Conservation (phyloP, 1,140 invertebrate genomes). For the Matsumurasca onukii region DNA sequence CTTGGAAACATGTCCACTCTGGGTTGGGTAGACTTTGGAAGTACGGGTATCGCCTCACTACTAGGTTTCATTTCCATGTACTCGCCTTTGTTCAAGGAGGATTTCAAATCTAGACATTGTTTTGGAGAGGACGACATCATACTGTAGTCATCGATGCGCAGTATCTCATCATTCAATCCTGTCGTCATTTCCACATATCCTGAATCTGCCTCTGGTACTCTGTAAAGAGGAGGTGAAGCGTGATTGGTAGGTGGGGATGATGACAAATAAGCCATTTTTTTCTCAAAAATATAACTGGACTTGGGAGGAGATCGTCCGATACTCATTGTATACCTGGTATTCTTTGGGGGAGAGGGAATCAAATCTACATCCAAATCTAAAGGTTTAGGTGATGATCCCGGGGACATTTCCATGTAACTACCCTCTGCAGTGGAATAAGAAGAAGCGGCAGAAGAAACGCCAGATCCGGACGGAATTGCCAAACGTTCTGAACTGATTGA, state of each 20-base stretch:
- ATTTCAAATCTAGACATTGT: constrained; percentile 27
- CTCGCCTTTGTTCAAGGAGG: constrained; percentile 27
- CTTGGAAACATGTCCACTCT: constrained; percentile 35
- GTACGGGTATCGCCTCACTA: constrained; percentile 37
- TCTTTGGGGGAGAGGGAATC: constrained; percentile 34
- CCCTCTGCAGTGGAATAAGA: constrained; percentile 41
- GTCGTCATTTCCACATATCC: constrained; percentile 46
- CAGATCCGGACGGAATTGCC: constrained; percentile 33
- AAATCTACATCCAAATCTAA: constrained; percentile 24
- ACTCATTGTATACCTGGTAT: constrained; percentile 17
- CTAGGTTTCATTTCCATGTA: constrained; percentile 53
- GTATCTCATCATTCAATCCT: constrained; percentile 30
- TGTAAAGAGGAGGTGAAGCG: constrained; percentile 34
- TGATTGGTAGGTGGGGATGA: constrained; percentile 36
- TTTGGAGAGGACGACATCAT: not conserved
- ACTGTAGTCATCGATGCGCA: constrained; percentile 25
- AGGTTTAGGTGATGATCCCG: constrained; percentile 39
- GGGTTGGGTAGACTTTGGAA: constrained; percentile 35
- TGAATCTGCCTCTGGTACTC: constrained; percentile 40
- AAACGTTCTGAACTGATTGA: constrained; percentile 37
- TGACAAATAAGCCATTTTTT: constrained; percentile 27
- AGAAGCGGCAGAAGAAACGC: constrained; percentile 34
- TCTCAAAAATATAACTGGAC: constrained; percentile 19
- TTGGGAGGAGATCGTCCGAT: constrained; percentile 41
- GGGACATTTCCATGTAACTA: constrained; percentile 41